A percentile compares a stretch with the other conserved stretches of the same genome.
phyloP scores from a whole-genome alignment of 2,888 invertebrate species.

The Sylvicola fuscatus region DNA sequence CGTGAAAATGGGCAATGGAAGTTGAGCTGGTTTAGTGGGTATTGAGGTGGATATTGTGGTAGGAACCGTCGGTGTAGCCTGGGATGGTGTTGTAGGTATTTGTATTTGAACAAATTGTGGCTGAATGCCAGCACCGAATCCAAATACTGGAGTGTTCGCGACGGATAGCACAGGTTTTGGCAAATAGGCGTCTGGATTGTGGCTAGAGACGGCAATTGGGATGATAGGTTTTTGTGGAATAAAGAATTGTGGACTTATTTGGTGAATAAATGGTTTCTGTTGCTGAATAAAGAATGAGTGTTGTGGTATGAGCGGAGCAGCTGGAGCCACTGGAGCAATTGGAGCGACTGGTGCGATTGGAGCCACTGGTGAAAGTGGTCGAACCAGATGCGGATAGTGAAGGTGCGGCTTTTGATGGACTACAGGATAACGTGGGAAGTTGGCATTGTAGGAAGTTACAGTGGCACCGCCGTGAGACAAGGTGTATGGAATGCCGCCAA shows the following conservation, averaged over 20 bases:
- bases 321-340: not conserved
- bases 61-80: not conserved
- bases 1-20: not conserved
- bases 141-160: conserved; percentile 1
- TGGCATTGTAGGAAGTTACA: conserved; percentile 6
- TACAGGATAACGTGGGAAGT: conserved; percentile 5
- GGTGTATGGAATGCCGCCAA: conserved; percentile 1
- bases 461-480: conserved; percentile 4
- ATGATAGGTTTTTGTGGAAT: conserved; percentile 1
- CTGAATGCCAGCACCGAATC: not conserved
- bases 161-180: conserved; percentile 1
- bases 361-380: not conserved
- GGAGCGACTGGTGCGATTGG: not conserved
- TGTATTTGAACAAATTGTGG: not conserved
- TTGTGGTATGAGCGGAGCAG: not conserved
- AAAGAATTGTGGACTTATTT: no score
- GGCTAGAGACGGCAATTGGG: not conserved
- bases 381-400: not conserved
- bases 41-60: not conserved
- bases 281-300: not conserved
- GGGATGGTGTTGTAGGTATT: not conserved
- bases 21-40: not conserved
- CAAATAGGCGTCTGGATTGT: not conserved
- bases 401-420: conserved; percentile 1
- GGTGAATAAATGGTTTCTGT: not conserved